A percentile compares a stretch with the other conserved stretches of the same genome.
Conservation (phyloP, 2,113 vertebrate genomes). For the Pseudorasbora parva region DNA sequence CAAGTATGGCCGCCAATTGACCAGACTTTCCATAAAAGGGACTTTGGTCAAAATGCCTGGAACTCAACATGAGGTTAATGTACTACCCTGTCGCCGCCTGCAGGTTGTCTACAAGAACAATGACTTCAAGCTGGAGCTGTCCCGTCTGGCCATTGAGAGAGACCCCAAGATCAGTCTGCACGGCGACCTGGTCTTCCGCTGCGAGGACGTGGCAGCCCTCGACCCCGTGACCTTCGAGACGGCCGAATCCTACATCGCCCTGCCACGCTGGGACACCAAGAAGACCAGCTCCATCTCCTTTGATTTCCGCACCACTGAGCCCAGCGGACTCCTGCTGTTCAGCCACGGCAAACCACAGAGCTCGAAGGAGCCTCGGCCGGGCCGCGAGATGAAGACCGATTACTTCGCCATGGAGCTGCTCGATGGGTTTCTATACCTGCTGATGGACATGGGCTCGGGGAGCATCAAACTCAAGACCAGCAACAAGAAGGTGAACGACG, state of each 20-base stretch:
- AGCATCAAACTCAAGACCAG: constrained; percentile 88
- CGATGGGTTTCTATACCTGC: constrained; percentile 88
- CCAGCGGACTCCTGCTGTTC: constrained; percentile 89
- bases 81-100: background rate
- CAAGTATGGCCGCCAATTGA: too few relatives aligned
- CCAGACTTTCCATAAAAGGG: too few relatives aligned
- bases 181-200: constrained; percentile 89
- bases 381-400: constrained; percentile 80
- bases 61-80: too few relatives aligned
- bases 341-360: constrained; percentile 82
- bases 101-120: constrained; percentile 98
- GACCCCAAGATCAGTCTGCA: constrained; percentile 90
- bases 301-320: constrained; percentile 91
- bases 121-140: constrained; percentile 93
- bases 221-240: constrained; percentile 89
- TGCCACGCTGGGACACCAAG: constrained; percentile 89
- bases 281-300: constrained; percentile 91
- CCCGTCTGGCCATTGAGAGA: constrained; percentile 86
- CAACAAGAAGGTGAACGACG: constrained; percentile 92
- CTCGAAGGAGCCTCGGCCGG: constrained; percentile 74
- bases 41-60: too few relatives aligned
- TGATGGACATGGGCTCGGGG: constrained; percentile 93
- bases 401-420: constrained; percentile 92
- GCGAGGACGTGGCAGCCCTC: constrained; percentile 87
- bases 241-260: constrained; percentile 82